Evolutionary conservation across 2,113 vertebrate genomes (phyloP).

Genomic region (Zapornia atra): DNA sequence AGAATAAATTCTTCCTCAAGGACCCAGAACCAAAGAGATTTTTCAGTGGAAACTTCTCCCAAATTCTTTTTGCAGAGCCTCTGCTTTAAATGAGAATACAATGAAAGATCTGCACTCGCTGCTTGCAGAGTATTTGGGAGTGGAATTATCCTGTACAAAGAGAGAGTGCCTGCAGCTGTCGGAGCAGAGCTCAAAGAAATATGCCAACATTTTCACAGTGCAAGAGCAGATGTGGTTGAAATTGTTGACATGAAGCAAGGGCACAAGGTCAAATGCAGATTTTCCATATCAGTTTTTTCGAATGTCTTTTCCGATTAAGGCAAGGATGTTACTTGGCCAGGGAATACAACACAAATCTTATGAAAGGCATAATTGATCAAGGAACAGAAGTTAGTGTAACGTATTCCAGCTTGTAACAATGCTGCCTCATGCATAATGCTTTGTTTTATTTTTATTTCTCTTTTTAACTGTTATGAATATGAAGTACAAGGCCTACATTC

Average conservation of each 20-base stretch:
- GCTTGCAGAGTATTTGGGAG: not conserved
- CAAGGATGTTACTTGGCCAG: not conserved
- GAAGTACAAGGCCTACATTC: conserved; percentile 51
- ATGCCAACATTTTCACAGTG: conserved; percentile 72
- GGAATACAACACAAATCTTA: not conserved
- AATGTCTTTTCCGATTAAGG: conserved; percentile 43
- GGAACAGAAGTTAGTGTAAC: conserved; percentile 66
- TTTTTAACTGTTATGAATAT: conserved; percentile 15
- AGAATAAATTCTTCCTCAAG: not conserved
- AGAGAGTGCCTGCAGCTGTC: conserved; percentile 70
- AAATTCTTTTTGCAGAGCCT: conserved; percentile 30
- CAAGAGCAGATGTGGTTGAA: conserved; percentile 74
- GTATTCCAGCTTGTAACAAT: conserved; percentile 31
- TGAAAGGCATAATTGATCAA: conserved; percentile 28
- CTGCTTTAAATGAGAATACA: not conserved
- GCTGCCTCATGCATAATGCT: not conserved
- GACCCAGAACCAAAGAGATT: not conserved
- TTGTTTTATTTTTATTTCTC: not conserved
- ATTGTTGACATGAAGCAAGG: conserved; percentile 58
- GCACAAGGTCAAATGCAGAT: conserved; percentile 69
- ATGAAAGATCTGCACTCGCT: not conserved
- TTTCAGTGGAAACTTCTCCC: conserved; percentile 42
- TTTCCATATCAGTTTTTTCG: conserved; percentile 71
- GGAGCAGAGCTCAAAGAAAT: conserved; percentile 31
- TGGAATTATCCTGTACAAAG: conserved; percentile 42